Conservation (phyloP, 2,797 vertebrate species). For the Odontamblyopus rebecca region DNA sequence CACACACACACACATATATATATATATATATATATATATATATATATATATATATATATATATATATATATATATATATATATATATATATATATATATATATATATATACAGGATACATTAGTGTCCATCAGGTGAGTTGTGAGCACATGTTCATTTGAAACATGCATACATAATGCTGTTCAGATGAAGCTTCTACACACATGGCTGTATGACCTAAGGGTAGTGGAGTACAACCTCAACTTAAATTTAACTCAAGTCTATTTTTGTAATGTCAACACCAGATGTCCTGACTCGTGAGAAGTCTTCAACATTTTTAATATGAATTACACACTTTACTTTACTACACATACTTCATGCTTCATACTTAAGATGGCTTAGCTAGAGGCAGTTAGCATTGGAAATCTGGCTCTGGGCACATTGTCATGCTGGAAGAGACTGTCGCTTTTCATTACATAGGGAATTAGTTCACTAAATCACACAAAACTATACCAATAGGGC, state of each 20-base stretch:
- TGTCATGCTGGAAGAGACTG: not conserved
- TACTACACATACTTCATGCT: not conserved
- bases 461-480: not conserved
- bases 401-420: not conserved
- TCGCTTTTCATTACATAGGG: not conserved
- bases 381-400: not conserved
- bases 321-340: not conserved
- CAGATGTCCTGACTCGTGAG: conserved; percentile 14
- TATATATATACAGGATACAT: not conserved
- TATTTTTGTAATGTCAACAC: not conserved
- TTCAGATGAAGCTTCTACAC: conserved; percentile 28
- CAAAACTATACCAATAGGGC: not conserved
- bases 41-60: too few relatives aligned
- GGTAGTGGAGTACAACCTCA: conserved; percentile 24
- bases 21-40: too few relatives aligned
- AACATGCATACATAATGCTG: conserved; percentile 24
- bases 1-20: too few relatives aligned
- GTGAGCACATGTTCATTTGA: conserved; percentile 24
- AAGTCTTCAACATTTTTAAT: not conserved
- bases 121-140: conserved; percentile 32
- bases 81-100: too few relatives aligned
- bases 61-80: too few relatives aligned
- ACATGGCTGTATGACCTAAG: conserved; percentile 40
- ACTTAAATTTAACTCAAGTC: conserved; percentile 19
- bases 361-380: not conserved